Evolutionary conservation across 2,797 vertebrate species (phyloP).

Genomic region (Microchirus variegatus): DNA sequence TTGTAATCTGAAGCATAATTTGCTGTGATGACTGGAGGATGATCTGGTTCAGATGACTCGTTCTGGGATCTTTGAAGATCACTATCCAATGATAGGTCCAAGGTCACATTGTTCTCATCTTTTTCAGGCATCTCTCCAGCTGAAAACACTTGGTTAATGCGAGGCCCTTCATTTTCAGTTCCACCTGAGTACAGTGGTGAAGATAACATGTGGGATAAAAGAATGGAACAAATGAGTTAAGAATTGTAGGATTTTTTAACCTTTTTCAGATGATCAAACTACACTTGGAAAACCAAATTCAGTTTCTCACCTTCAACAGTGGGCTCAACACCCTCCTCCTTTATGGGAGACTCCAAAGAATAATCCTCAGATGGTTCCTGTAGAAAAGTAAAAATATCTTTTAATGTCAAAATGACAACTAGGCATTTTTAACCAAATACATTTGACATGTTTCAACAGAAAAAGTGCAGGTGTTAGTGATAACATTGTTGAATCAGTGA

Average conservation of each 20-base stretch:
- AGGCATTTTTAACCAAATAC: too few species aligned
- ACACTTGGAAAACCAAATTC: neutral
- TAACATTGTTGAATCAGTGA: too few species aligned
- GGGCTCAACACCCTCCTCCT: constrained; percentile 58
- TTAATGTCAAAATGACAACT: too few species aligned
- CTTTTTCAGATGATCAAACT: neutral
- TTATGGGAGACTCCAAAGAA: constrained; percentile 37
- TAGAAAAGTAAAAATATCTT: neutral
- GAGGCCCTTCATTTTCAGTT: constrained; percentile 12
- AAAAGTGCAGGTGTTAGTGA: too few species aligned
- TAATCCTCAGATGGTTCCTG: constrained; percentile 39
- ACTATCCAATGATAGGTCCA: neutral
- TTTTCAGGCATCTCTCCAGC: constrained; percentile 10
- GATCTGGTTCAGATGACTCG: constrained; percentile 16
- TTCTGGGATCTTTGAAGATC: constrained; percentile 3
- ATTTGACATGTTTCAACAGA: too few species aligned
- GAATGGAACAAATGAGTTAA: neutral
- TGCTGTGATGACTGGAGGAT: constrained; percentile 15
- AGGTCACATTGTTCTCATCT: constrained; percentile 3
- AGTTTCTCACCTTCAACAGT: constrained; percentile 45
- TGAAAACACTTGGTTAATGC: constrained; percentile 15
- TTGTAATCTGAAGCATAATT: too few species aligned
- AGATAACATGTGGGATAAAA: neutral
- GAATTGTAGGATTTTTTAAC: neutral
- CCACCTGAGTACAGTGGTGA: constrained; percentile 14